Evolutionary conservation across 2,888 invertebrate genomes (phyloP).

Genomic region (Hesperia comma): DNA sequence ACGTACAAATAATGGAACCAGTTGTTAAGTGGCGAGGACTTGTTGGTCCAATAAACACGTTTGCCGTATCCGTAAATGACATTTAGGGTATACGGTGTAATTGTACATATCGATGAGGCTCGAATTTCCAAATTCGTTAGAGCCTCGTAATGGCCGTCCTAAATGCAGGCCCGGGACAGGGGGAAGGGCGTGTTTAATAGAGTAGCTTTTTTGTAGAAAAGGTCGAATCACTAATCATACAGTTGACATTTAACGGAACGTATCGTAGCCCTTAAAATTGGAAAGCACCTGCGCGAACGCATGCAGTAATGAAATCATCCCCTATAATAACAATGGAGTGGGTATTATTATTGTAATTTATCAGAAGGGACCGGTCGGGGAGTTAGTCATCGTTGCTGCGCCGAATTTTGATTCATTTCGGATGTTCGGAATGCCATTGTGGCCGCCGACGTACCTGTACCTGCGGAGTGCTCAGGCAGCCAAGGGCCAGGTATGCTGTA

Average conservation of each 20-base stretch:
- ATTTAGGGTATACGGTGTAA: slow-evolving; percentile 61
- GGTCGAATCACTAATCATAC: slow-evolving; percentile 34
- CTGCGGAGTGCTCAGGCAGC: slow-evolving; percentile 57
- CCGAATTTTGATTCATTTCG: slow-evolving; percentile 80
- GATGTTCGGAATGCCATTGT: slow-evolving; percentile 81
- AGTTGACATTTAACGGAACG: slow-evolving; percentile 36
- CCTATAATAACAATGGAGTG: slow-evolving; percentile 70
- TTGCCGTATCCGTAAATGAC: slow-evolving; percentile 70
- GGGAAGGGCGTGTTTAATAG: slow-evolving; percentile 23
- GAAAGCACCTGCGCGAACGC: slow-evolving; percentile 61
- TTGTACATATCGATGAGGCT: slow-evolving; percentile 47
- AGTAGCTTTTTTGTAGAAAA: slow-evolving; percentile 20
- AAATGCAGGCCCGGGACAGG: background rate
- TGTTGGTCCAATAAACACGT: slow-evolving; percentile 73
- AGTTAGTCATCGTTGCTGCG: slow-evolving; percentile 60
- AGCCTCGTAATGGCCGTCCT: slow-evolving; percentile 24
- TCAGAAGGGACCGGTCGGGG: slow-evolving; percentile 51
- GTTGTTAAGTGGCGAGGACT: slow-evolving; percentile 66
- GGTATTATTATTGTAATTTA: slow-evolving; percentile 76
- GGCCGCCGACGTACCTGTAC: slow-evolving; percentile 74
- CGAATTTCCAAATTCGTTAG: slow-evolving; percentile 31
- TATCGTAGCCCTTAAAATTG: slow-evolving; percentile 19
- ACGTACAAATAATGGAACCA: slow-evolving; percentile 74
- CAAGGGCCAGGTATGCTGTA: slow-evolving; percentile 47
- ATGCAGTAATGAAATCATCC: slow-evolving; percentile 76